Percentiles rank a stretch among this genome's conserved stretches.
Conservation (phyloP, 2,113 vertebrate species). For the Chauna torquata region DNA sequence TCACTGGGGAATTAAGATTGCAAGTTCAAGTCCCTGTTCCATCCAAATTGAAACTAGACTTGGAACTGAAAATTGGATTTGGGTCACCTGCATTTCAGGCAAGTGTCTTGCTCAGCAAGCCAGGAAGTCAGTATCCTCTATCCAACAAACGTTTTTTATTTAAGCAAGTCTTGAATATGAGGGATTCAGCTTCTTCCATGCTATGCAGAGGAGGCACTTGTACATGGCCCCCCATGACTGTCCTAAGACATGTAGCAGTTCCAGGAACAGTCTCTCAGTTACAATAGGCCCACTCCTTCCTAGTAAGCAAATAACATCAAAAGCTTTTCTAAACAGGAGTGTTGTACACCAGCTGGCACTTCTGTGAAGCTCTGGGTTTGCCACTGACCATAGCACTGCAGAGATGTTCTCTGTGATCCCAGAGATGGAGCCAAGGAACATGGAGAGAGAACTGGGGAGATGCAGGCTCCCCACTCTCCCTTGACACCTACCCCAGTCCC, state of each 20-base stretch:
- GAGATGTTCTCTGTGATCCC: neutral
- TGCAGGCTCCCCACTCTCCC: neutral
- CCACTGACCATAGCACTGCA: neutral
- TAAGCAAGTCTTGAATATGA: neutral
- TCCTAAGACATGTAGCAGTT: neutral
- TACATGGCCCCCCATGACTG: fast-evolving
- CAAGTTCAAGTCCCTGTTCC: neutral
- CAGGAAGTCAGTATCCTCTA: neutral
- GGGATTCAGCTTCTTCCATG: neutral
- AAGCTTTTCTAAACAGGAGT: neutral
- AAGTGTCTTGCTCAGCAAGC: neutral
- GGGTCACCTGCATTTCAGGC: conserved; percentile 21
- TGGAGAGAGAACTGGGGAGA: neutral
- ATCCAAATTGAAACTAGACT: neutral
- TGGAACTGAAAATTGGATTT: conserved; percentile 15
- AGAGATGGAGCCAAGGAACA: neutral
- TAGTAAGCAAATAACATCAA: neutral
- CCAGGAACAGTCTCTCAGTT: neutral
- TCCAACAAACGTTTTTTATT: neutral
- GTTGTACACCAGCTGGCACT: neutral
- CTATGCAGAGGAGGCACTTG: neutral
- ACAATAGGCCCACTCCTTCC: neutral
- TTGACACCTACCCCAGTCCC: neutral
- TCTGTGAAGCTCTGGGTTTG: neutral
- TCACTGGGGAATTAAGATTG: neutral